Conservation (phyloP, 2,797 vertebrate species). For the Mormyrops boulengeri region DNA sequence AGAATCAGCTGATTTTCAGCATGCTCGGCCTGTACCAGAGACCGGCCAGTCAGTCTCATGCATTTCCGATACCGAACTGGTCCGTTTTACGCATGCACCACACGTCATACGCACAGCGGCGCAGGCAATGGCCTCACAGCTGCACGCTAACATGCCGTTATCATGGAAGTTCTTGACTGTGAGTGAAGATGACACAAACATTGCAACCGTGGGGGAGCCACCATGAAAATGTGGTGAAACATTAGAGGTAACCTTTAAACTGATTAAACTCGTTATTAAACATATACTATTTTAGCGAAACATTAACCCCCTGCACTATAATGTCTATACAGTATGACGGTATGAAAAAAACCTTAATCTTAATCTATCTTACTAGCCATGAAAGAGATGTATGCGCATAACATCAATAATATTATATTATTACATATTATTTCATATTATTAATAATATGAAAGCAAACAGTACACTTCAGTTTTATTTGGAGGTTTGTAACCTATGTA, state of each 20-base stretch:
- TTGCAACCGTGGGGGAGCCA: not conserved
- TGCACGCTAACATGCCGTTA: not conserved
- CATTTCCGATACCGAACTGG: not conserved
- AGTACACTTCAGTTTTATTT: too few relatives aligned
- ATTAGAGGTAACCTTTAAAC: not conserved
- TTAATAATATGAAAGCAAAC: too few relatives aligned
- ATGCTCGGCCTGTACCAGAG: not conserved
- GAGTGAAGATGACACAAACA: not conserved
- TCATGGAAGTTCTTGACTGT: not conserved
- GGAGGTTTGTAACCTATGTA: too few relatives aligned
- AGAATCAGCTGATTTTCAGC: not conserved
- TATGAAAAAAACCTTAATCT: too few relatives aligned
- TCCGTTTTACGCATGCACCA: not conserved
- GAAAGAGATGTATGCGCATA: too few relatives aligned
- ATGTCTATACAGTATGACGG: too few relatives aligned
- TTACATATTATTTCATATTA: too few relatives aligned
- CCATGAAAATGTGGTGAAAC: not conserved
- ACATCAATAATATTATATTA: too few relatives aligned
- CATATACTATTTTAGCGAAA: not conserved
- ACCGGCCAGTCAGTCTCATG: not conserved
- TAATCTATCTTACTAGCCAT: too few relatives aligned
- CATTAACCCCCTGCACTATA: too few relatives aligned
- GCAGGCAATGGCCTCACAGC: not conserved
- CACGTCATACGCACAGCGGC: not conserved
- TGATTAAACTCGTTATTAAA: not conserved